Evolutionary conservation across 35 echinoderm and acorn worm species (phyloP).

Genomic region (Ophioderma brevispina): DNA sequence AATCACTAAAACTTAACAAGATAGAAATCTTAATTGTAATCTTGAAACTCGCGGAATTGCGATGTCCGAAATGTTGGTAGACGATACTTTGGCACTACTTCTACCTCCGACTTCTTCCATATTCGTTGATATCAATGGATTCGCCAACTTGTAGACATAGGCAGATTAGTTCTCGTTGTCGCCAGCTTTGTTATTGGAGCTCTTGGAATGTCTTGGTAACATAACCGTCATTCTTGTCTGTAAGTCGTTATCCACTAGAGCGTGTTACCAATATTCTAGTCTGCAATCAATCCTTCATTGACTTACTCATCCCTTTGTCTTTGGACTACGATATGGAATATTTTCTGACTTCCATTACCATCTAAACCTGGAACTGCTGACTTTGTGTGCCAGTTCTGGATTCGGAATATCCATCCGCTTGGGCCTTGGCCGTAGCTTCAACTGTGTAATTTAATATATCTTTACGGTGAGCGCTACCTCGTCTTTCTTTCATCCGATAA

Average conservation of each 20-base stretch:
- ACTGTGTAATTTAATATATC: slow-evolving; percentile 75
- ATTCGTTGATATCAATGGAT: too few species aligned
- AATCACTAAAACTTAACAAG: too few species aligned
- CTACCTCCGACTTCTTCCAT: too few species aligned
- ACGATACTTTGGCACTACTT: too few species aligned
- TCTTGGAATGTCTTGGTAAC: slow-evolving; percentile 67
- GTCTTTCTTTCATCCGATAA: slow-evolving; percentile 86
- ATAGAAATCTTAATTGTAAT: too few species aligned
- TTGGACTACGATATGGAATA: background rate
- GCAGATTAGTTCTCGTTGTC: background rate
- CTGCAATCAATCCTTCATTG: slow-evolving; percentile 73
- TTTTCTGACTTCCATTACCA: background rate
- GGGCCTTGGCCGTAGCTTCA: slow-evolving; percentile 78
- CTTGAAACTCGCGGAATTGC: too few species aligned
- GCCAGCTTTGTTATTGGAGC: slow-evolving; percentile 37
- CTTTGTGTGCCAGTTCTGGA: slow-evolving; percentile 86
- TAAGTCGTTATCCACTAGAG: slow-evolving; percentile 36
- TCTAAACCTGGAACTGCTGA: background rate
- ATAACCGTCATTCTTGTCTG: slow-evolving; percentile 71
- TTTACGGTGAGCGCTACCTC: slow-evolving; percentile 86
- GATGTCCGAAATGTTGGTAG: too few species aligned
- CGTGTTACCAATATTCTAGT: slow-evolving; percentile 73
- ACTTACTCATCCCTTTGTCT: slow-evolving; percentile 64
- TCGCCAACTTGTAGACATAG: background rate
- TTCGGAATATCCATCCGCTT: slow-evolving; percentile 81